A percentile compares a stretch with the other conserved stretches of the same genome.
phyloP scores from a whole-genome alignment of 2,113 vertebrate genomes.

The Noturus placidus region DNA sequence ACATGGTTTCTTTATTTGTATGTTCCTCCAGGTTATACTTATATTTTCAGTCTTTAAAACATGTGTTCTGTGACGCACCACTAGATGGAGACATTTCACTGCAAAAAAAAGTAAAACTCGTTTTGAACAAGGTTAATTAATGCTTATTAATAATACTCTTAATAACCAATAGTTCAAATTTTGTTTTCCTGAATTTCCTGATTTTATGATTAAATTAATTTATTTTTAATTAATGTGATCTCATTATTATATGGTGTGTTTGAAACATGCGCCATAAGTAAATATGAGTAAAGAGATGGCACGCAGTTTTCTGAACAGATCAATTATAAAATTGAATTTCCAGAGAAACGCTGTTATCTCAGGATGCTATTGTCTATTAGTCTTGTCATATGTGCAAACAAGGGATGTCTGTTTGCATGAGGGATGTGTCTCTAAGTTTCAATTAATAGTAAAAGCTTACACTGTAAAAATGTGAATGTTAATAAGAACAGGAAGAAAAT shows the following conservation, averaged over 20 bases:
- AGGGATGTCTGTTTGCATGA: neutral
- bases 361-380: neutral
- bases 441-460: neutral
- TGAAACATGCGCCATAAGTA: neutral
- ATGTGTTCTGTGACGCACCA: neutral
- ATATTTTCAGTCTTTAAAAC: neutral
- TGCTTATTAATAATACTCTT: neutral
- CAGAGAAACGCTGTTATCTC: neutral
- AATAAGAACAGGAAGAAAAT: neutral
- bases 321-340: neutral
- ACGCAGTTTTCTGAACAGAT: neutral
- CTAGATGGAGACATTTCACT: conserved; percentile 40
- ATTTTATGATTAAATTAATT: neutral
- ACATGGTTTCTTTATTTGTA: neutral
- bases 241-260: neutral
- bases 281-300: neutral
- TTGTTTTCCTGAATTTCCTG: neutral
- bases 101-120: neutral
- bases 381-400: neutral
- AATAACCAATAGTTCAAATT: neutral
- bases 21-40: neutral
- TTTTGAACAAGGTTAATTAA: neutral
- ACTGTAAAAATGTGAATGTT: neutral
- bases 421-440: neutral
- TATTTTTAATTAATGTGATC: neutral